Evolutionary conservation across 2,797 vertebrate species (phyloP), one percentile per base, ranked within the genome.

Genomic region (Arrhamphus sclerolepis): DNA sequence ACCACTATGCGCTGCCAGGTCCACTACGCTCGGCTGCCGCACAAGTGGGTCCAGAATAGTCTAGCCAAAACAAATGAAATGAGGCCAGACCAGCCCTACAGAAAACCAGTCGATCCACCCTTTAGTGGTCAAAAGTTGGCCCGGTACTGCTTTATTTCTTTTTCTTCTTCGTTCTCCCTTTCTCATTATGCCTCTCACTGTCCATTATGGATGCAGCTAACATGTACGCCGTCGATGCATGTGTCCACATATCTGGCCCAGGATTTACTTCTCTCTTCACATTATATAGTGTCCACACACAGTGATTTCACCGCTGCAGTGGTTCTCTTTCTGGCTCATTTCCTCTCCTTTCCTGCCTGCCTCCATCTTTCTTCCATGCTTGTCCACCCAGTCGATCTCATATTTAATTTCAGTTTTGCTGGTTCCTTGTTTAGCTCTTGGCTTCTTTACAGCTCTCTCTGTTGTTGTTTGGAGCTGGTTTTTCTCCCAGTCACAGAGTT

Each of bases 331-430:
- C 58, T 80, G 70, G 81, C 62, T 72, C 57, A 28, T 56, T 70
- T 61, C 60, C 49, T 73, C 40, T 38, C 62, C 34, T 38, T 38
- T 38, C 34, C 34, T 38, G 34, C 34, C 5, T 13, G 34, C 34
- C 34, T 38, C 34, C 34, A 38, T 38, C 34, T 26, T 55, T 19
- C 6, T 17, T 70, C 48, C 9, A 44, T 19, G 34, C 72, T 54
- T 38, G 56, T 81, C 73, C 72, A 63, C 65, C 62, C 70, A 72
- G 72, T 67, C 74, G 67, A 72, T 84, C 72, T 74, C 72, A 56
- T 39, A 77, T 87, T 83, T 87, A 82, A 87, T 89, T 84, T 80
- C 77, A 78, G 77, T 78, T 75, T 73, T 57, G 78, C 31, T 54
- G 44, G 65, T 55, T 74, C 77, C 70, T 62, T 85, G 69, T 90